These are phyloP conservation scores for Listronotus oregonensis DNA, from an alignment of 1,140 invertebrate genomes.

Conservation along the genomic window DNA sequence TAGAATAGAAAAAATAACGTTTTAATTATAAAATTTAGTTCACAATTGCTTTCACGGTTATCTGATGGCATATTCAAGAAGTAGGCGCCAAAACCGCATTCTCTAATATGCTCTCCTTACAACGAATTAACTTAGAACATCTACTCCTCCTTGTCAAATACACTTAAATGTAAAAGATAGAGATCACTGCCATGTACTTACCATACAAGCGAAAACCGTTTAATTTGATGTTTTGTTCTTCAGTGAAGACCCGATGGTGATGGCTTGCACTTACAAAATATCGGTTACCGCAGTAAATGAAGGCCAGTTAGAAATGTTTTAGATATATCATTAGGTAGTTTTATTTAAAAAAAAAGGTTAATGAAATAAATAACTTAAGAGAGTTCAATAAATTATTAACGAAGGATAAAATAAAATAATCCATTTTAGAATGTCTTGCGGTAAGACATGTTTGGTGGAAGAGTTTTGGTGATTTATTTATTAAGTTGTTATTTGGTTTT, in stretches of 20 bases:
- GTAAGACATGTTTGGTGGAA: slow-evolving; percentile 7
- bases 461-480: slow-evolving; percentile 4
- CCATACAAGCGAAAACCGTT: slow-evolving; percentile 7
- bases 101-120: too few relatives aligned
- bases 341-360: too few relatives aligned
- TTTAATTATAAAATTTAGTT: too few relatives aligned
- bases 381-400: too few relatives aligned
- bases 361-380: too few relatives aligned
- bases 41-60: too few relatives aligned
- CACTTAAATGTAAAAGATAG: background rate
- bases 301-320: too few relatives aligned
- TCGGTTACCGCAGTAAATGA: slow-evolving; percentile 7
- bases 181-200: background rate
- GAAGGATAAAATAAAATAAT: too few relatives aligned
- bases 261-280: slow-evolving; percentile 8
- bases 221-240: background rate
- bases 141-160: background rate
- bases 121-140: background rate
- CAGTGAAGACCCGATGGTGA: slow-evolving; percentile 2
- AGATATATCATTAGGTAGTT: too few relatives aligned
- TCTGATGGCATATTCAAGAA: too few relatives aligned
- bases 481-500: background rate
- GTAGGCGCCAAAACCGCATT: too few relatives aligned
- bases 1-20: too few relatives aligned
- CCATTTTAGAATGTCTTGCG: slow-evolving; percentile 4